Evolutionary conservation across 1,140 invertebrate genomes (phyloP), one percentile per base, ranked within the genome.

Genomic region (Drosophila bocqueti): DNA sequence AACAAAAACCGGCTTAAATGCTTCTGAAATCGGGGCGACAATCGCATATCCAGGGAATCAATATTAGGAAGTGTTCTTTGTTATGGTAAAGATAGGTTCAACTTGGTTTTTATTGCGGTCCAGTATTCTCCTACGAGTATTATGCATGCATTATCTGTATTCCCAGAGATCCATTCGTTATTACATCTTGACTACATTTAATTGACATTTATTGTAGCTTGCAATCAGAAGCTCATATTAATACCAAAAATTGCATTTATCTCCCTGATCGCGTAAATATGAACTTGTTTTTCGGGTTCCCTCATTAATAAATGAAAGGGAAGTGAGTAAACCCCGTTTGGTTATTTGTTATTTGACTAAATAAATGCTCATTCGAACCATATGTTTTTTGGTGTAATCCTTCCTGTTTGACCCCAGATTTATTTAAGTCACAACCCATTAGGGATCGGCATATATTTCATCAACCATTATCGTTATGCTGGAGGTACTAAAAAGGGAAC

Each of bases 231-330:
- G 50, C 16, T 52, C 42, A 34, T 69, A 67, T 67, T 62, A 46
- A 61, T 77, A 69, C 58, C 13, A 24, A 26, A 68, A 76, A 66
- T 77, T 45, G 55, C 47, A 65, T 64, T 81, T 72, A 73, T 58
- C 29, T 49, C 46, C 26, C 49, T 13, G 42, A 31, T 79, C 66
- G 43, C 34, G 4, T 24, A 58, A 26, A 34, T 62, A 50, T 77
- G 61, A 81, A 90, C 73, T 63, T 67, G 85, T 84, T 84, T 68
- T 90, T 81, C 74, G 45, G 52, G 83, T 80, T 87, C 54, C 42
- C 69, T 83, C 65, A 65, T 83, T 89, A 76, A 62, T 75, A 81
- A 74, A 74, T 67, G 71, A 81, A 78, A 38, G 63, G 81, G 69
- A 89, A 89, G 76, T 78, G 69, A 60, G 59, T 38, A 65, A 72